A percentile compares a stretch with the other conserved stretches of the same genome.
These are phyloP conservation scores for Lycophotia porphyrea DNA, from an alignment of 2,888 invertebrate species.

Conservation along the genomic window DNA sequence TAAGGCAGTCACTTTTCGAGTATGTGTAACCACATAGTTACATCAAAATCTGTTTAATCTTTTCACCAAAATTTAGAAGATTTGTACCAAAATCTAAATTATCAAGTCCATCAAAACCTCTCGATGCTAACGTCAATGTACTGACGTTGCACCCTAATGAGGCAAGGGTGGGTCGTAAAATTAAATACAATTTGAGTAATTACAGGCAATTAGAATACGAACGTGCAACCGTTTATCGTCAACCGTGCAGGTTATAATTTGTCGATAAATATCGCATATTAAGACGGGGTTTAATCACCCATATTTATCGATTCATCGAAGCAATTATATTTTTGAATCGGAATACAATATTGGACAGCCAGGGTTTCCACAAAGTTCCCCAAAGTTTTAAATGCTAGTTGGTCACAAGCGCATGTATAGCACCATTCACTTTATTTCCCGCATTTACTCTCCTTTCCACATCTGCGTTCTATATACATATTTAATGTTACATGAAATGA, in stretches of 20 bases:
- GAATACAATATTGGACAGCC: background rate
- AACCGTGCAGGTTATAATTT: too few relatives aligned
- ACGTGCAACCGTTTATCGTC: too few relatives aligned
- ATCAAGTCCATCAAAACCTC: background rate
- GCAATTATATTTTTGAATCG: slow-evolving; percentile 25
- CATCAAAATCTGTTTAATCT: too few relatives aligned
- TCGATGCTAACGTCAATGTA: background rate
- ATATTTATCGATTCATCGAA: background rate
- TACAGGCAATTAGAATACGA: background rate
- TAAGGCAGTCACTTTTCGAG: background rate
- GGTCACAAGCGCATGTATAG: too few relatives aligned
- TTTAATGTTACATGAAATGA: slow-evolving; percentile 31
- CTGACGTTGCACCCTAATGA: background rate
- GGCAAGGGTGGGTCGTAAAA: background rate
- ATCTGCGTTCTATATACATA: too few relatives aligned
- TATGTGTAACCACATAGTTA: background rate
- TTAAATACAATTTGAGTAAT: background rate
- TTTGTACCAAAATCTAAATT: background rate
- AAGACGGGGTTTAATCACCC: background rate
- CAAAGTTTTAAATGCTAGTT: too few relatives aligned
- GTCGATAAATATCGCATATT: background rate
- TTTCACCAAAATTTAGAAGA: background rate
- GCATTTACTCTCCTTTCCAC: too few relatives aligned
- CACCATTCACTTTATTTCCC: too few relatives aligned
- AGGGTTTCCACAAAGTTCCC: background rate